phyloP scores from a whole-genome alignment of 2,888 invertebrate genomes.

The Tenthredo notha region DNA sequence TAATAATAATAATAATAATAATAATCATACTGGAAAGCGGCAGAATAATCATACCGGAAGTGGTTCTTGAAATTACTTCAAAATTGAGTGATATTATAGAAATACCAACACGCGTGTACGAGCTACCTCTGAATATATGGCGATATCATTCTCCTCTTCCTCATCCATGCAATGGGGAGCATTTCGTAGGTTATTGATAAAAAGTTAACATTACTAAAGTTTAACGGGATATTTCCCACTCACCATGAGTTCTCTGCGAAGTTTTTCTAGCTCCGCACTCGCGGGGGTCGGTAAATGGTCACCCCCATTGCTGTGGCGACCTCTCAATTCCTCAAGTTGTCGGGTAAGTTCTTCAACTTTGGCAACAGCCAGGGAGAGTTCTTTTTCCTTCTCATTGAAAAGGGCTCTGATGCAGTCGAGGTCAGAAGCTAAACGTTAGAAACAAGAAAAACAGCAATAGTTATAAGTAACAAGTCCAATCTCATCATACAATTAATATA shows the following conservation, averaged over 20 bases:
- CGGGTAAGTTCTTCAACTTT: constrained; percentile 97
- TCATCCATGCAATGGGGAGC: neutral
- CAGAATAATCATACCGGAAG: neutral
- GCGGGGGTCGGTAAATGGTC: constrained; percentile 84
- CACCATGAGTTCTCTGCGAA: constrained; percentile 95
- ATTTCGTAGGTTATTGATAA: neutral
- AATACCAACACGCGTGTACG: neutral
- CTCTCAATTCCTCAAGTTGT: constrained; percentile 94
- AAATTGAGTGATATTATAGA: neutral
- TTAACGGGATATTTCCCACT: constrained; percentile 70
- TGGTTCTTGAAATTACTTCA: neutral
- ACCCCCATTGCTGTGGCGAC: constrained; percentile 74
- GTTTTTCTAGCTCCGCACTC: constrained; percentile 94
- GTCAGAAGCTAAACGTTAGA: constrained; percentile 89
- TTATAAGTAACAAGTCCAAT: neutral
- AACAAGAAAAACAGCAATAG: neutral
- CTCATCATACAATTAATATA: neutral
- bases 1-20: neutral
- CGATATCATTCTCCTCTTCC: neutral
- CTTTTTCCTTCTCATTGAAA: constrained; percentile 98
- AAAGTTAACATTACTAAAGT: neutral
- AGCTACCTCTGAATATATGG: neutral
- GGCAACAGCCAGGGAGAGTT: constrained; percentile 96
- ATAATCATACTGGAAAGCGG: neutral
- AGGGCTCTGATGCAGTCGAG: constrained; percentile 96